phyloP scores from a whole-genome alignment of 2,797 vertebrate genomes.

The Varecia variegata region DNA sequence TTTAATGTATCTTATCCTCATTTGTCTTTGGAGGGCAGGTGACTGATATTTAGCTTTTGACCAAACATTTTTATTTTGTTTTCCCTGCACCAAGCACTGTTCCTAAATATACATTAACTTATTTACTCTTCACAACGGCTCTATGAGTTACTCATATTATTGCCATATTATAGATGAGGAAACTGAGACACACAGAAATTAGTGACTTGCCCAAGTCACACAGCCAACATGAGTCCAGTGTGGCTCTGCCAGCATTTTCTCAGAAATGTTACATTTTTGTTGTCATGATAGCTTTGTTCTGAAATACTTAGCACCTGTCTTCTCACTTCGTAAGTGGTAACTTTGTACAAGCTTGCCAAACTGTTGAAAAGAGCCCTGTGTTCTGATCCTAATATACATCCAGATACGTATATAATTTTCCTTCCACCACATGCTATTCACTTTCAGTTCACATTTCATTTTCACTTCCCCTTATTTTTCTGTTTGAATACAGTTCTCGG shows the following conservation, averaged over 20 bases:
- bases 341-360: neutral
- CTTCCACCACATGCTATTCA: neutral
- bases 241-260: conserved; percentile 1
- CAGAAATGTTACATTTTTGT: neutral
- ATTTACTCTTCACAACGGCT: neutral
- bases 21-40: neutral
- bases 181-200: neutral
- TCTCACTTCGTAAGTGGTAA: neutral
- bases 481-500: neutral
- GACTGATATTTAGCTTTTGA: neutral
- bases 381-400: neutral
- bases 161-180: neutral
- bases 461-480: neutral
- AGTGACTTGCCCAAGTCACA: neutral
- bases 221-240: neutral
- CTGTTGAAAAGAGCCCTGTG: neutral
- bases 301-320: neutral
- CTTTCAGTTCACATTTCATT: neutral
- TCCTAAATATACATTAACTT: neutral
- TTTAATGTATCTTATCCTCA: neutral
- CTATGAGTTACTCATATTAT: neutral
- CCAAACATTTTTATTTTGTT: neutral
- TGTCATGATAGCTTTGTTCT: neutral
- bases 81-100: neutral
- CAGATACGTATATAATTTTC: neutral